Evolutionary conservation across 2,888 invertebrate species (phyloP), one percentile per base, ranked within the genome.

Genomic region (Parnassius smintheus): DNA sequence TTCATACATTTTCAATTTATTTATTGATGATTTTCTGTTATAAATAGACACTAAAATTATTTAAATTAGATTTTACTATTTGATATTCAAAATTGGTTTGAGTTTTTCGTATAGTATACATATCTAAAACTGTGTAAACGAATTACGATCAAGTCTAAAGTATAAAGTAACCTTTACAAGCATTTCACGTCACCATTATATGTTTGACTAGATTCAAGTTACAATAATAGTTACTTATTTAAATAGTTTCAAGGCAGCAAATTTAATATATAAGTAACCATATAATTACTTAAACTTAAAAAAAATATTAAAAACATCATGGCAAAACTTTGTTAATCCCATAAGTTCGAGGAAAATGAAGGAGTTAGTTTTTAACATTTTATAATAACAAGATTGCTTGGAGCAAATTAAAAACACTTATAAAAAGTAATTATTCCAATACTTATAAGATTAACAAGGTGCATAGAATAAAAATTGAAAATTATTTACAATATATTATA

Each of bases 121-220:
- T 35, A 35, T 35, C 4, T 35, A 7, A 35, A 35, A 35, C 35
- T 35, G 35, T 35, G 7, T 35, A 35, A 35, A 35, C 4, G 2
- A 50, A 8, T 13, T 25, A 52, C n/a, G 44, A 44, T 44, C 12
- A 18, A 54, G 2, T 42, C 9, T 42, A 11, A 79, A 77, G 59
- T 69, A 65, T 42, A 11, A 79, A 77, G 59, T 69, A 65, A 74
- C 62, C 67, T 69, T 69, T 67, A 74, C 65, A 73, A 75, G 68
- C 59, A 70, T 69, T 68, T 68, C 69, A 67, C 70, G 69, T 71
- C 65, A 72, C 68, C 74, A 35, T 35, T 7, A 74, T 74, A 72
- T 75, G 75, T 77, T 75, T 83, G 85, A 85, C 85, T 85, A 85
- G 85, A 83, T 76, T 75, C 69, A 77, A 75, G 68, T 76, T 70